Evolutionary conservation across 2,888 invertebrate genomes (phyloP).

Genomic region (Chelonus formosanus): DNA sequence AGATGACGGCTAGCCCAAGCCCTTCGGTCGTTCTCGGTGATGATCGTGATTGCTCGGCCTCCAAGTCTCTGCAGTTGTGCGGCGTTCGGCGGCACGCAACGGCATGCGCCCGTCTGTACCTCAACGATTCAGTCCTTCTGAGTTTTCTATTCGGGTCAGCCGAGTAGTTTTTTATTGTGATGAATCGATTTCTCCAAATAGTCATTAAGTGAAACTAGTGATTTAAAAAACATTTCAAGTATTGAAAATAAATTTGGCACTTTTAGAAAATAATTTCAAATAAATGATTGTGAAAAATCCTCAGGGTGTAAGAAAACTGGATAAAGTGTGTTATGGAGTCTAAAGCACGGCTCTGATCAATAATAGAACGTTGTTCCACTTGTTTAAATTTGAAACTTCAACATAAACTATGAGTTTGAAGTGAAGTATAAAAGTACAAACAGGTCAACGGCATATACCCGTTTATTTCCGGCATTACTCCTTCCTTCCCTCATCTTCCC

Average conservation of each 20-base stretch:
- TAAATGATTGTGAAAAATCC: not conserved
- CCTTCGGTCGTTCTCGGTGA: conserved; percentile 48
- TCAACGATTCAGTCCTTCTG: conserved; percentile 42
- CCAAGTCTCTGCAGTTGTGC: conserved; percentile 33
- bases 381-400: conserved; percentile 10
- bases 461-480: conserved; percentile 63
- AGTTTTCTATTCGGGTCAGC: conserved; percentile 44
- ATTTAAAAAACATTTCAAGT: not conserved
- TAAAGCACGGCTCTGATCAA: not conserved
- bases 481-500: conserved; percentile 26
- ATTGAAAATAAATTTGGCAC: not conserved
- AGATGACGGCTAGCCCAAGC: conserved; percentile 21
- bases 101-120: conserved; percentile 33
- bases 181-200: conserved; percentile 16
- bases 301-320: conserved; percentile 5
- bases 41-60: conserved; percentile 49
- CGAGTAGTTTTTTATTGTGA: conserved; percentile 24
- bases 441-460: conserved; percentile 59
- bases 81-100: conserved; percentile 22
- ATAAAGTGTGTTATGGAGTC: conserved; percentile 3
- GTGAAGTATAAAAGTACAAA: conserved; percentile 22
- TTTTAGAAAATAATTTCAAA: not conserved
- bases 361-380: conserved; percentile 17
- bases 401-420: conserved; percentile 12
- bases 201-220: not conserved